phyloP scores from a whole-genome alignment of 2,888 invertebrate species.

The Sturmia bella region DNA sequence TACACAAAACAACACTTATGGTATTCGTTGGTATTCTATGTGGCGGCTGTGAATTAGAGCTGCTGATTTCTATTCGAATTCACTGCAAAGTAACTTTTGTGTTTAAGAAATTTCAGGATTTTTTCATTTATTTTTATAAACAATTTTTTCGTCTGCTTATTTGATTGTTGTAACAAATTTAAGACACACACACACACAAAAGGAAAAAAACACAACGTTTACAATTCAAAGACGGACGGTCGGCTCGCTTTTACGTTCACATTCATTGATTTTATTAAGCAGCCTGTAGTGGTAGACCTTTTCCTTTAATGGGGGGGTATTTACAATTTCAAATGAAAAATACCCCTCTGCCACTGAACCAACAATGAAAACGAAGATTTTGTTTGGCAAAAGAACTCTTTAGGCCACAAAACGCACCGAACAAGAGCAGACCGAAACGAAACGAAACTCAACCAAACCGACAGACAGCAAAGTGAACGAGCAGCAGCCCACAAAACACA shows the following conservation, averaged over 20 bases:
- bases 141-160: no score
- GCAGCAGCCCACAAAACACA: conserved; percentile 15
- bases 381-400: conserved; percentile 11
- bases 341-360: neutral
- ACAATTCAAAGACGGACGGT: no score
- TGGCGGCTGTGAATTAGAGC: neutral
- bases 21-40: neutral
- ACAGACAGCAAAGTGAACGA: conserved; percentile 31
- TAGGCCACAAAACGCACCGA: conserved; percentile 24
- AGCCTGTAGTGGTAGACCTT: neutral
- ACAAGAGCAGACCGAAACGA: conserved; percentile 9
- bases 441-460: conserved; percentile 41
- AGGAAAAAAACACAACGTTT: no score
- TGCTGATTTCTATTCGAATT: neutral
- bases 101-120: neutral
- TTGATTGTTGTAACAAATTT: no score
- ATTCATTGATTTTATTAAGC: neutral
- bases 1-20: conserved; percentile 7
- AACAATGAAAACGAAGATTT: conserved; percentile 22
- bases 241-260: conserved; percentile 13
- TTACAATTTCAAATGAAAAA: conserved; percentile 7
- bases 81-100: conserved; percentile 8
- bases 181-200: no score
- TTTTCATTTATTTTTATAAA: neutral
- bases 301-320: neutral